Evolutionary conservation across 1,140 invertebrate species (phyloP), one percentile per base, ranked within the genome.

Genomic region (Drosophila kikkawai): DNA sequence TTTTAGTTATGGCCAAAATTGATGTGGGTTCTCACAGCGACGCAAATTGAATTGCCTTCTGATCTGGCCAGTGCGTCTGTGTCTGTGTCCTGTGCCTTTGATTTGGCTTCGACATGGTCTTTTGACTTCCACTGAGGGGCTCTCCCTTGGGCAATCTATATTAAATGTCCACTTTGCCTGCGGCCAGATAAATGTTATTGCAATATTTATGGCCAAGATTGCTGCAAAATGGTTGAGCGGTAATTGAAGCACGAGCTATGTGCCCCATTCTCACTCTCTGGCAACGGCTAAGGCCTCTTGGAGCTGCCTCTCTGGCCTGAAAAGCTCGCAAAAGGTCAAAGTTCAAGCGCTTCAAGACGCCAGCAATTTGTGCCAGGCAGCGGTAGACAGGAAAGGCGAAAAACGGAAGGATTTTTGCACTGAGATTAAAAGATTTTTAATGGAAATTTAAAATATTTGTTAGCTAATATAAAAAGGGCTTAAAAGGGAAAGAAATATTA

Each of bases 291-390:
- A 6, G 32, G 47, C 47, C 45, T 48, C 22, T 48, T 48, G 7
- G 13, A 9, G 22, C 22, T 47, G 45, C 19, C 45, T 26, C 22
- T 47, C 12, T 60, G 51, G 65, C 41, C 65, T 71, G 34, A 34
- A 73, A 56, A 44, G 59, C 63, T 45, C 51, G 36, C 37, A 36
- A 76, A 81, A 81, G 79, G 73, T 60, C 79, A 81, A 71, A 81
- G 73, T 66, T 81, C 73, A 80, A 75, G 36, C 66, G 57, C 26
- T 75, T 53, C 56, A 79, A 66, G 75, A 65, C 61, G 66, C 47
- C 66, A 45, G 61, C 64, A 32, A 59, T 63, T 83, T 74, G 60
- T 36, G 65, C 56, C 47, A 66, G 36, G 55, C 48, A 57, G 44
- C 19, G 19, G 53, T n/a, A 39, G 53, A 55, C 13, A 17, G 53